phyloP scores from a whole-genome alignment of 1,140 invertebrate species.

The Drosophila quadrilineata region DNA sequence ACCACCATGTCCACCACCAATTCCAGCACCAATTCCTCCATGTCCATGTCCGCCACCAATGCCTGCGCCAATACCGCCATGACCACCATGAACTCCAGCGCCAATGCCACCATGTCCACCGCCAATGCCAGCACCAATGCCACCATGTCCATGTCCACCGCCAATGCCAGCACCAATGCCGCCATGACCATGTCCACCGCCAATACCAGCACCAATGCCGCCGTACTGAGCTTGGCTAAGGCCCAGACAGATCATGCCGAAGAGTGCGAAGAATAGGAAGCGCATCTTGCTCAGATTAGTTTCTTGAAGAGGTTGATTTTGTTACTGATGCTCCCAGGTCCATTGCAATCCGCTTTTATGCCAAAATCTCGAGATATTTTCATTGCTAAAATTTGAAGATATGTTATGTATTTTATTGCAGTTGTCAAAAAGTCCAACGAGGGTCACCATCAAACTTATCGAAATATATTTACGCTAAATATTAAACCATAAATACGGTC shows the following conservation, averaged over 20 bases:
- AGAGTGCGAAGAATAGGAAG: conserved; percentile 1
- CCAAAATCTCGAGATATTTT: conserved; percentile 1
- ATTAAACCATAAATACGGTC: neutral
- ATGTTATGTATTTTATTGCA: conserved; percentile 1
- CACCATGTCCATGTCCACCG: neutral
- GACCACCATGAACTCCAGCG: neutral
- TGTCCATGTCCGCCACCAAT: neutral
- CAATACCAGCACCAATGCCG: neutral
- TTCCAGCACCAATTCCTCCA: neutral
- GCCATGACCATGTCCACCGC: neutral
- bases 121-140: neutral
- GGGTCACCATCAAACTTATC: neutral
- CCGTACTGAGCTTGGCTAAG: neutral
- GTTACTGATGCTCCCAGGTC: neutral
- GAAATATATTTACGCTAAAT: neutral
- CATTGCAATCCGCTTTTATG: conserved; percentile 10
- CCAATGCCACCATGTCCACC: neutral
- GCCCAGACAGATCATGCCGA: conserved; percentile 12
- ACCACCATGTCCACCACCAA: neutral
- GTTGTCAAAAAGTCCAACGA: too few species aligned
- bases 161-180: neutral
- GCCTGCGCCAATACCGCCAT: neutral
- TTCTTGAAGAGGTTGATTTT: neutral
- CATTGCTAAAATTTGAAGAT: neutral
- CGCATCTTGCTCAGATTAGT: conserved; percentile 23